Conservation (phyloP, 30 jellyfish, hydroid and myxozoan genomes). For the Aurelia sp. region DNA sequence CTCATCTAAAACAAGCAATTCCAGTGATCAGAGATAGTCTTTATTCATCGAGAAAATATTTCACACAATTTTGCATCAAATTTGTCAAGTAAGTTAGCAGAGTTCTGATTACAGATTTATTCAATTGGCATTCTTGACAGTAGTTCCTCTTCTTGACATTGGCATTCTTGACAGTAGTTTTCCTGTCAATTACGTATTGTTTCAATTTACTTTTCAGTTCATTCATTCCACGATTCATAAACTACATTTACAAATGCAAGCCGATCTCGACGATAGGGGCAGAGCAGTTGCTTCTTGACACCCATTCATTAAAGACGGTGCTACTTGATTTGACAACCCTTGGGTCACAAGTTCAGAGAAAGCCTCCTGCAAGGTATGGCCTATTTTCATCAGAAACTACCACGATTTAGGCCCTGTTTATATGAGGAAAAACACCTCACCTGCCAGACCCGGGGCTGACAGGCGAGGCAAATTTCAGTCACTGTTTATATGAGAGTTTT, state of each 20-base stretch:
- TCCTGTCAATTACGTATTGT: too few relatives aligned
- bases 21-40: conserved; percentile 93
- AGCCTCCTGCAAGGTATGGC: conserved; percentile 96
- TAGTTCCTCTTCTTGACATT: too few relatives aligned
- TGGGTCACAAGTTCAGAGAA: conserved; percentile 90
- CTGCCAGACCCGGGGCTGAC: too few relatives aligned
- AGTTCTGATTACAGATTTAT: background rate
- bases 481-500: too few relatives aligned
- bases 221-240: conserved; percentile 94
- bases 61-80: conserved; percentile 94
- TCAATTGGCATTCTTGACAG: background rate
- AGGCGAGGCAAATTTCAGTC: too few relatives aligned
- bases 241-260: conserved; percentile 87
- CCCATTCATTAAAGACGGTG: conserved; percentile 94
- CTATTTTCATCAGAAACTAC: background rate
- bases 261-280: conserved; percentile 98
- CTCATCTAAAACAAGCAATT: conserved; percentile 85
- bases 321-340: conserved; percentile 88
- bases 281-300: conserved; percentile 90
- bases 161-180: too few relatives aligned
- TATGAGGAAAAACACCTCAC: too few relatives aligned
- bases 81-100: conserved; percentile 86
- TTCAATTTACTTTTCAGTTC: conserved; percentile 68
- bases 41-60: conserved; percentile 93
- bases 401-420: too few relatives aligned